Evolutionary conservation across 2,797 vertebrate genomes (phyloP), one percentile per base, ranked within the genome.

Genomic region (Benthosema pterotum): DNA sequence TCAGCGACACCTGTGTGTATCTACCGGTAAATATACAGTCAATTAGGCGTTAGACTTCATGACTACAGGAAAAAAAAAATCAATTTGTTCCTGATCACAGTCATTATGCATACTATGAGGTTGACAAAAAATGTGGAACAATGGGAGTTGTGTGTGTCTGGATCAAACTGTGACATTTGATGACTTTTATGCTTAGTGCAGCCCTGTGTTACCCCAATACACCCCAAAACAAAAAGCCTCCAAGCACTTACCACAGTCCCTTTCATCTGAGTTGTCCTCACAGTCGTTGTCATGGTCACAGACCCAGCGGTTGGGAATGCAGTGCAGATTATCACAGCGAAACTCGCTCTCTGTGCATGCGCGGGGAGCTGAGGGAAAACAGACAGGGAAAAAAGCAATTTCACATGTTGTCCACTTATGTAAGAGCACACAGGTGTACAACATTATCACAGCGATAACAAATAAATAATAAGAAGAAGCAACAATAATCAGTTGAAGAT

Each of bases 201-300:
- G 79, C 78, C 76, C 77, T 78, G 64, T 53, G 69, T 82, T 80
- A 79, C 80, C 78, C 76, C 68, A 82, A 80, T 84, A 81, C 76
- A 79, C 63, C 67, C 75, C 76, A 76, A 83, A 85, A 88, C 84
- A 90, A 89, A 88, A 79, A 87, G 67, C 77, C 80, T 81, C 75
- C 83, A 25, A 3, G 22, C 22, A 88, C 92, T 92, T 78, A 99
- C 98, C 98, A 77, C 98, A 99, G 86, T 99, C 97, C 69, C 95
- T 95, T 90, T 99, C 97, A 91, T 99, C 98, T 0, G 98, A 99
- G 84, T 97, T 98, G 93, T 99, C 98, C 79, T 96, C 96, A 80
- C 98, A 99, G 92, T 99, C 97, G 45, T 98, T 96, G 85, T 95
- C 94, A 3, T 98, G 96, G 91, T 99, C 96, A 75, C 98, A 99